A percentile compares a stretch with the other conserved stretches of the same genome.
Evolutionary conservation across 2,888 invertebrate species (phyloP).

Genomic region (Mesopsocus fuscifrons): DNA sequence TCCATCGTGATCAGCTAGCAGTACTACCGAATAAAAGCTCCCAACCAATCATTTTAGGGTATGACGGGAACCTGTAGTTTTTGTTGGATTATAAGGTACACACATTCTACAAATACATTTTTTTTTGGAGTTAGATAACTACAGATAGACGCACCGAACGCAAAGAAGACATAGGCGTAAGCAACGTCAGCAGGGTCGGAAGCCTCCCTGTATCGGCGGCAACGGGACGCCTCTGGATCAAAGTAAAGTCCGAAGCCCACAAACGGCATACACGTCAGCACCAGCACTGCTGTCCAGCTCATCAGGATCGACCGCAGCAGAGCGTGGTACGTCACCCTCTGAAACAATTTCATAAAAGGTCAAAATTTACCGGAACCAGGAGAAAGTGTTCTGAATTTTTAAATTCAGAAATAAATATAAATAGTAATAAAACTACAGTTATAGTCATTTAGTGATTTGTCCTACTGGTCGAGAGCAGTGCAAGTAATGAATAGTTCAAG

Average conservation of each 20-base stretch:
- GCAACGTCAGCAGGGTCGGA: slow-evolving; percentile 38
- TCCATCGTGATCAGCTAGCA: too few relatives aligned
- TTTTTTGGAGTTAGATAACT: too few relatives aligned
- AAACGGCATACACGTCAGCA: slow-evolving; percentile 56
- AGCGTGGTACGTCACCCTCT: slow-evolving; percentile 65
- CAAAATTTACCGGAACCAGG: slow-evolving; percentile 17
- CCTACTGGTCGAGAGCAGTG: too few relatives aligned
- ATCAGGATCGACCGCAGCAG: slow-evolving; percentile 48
- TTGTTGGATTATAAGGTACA: too few relatives aligned
- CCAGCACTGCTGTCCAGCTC: slow-evolving; percentile 47
- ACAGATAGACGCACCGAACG: slow-evolving; percentile 44
- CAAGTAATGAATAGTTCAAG: too few relatives aligned
- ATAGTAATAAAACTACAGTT: slow-evolving; percentile 14
- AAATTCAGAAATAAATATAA: slow-evolving; percentile 15
- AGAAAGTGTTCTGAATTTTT: slow-evolving; percentile 12
- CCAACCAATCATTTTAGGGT: too few relatives aligned
- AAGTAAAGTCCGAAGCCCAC: slow-evolving; percentile 55
- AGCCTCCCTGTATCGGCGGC: slow-evolving; percentile 55
- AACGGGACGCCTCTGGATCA: slow-evolving; percentile 31
- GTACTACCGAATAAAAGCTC: too few relatives aligned
- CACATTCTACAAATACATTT: too few relatives aligned
- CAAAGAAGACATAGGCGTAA: slow-evolving; percentile 58
- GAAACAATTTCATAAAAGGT: too few relatives aligned
- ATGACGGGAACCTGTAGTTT: too few relatives aligned
- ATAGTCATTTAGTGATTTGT: too few relatives aligned